phyloP scores from a whole-genome alignment of 2,888 invertebrate genomes.

The Bimastos eiseni region DNA sequence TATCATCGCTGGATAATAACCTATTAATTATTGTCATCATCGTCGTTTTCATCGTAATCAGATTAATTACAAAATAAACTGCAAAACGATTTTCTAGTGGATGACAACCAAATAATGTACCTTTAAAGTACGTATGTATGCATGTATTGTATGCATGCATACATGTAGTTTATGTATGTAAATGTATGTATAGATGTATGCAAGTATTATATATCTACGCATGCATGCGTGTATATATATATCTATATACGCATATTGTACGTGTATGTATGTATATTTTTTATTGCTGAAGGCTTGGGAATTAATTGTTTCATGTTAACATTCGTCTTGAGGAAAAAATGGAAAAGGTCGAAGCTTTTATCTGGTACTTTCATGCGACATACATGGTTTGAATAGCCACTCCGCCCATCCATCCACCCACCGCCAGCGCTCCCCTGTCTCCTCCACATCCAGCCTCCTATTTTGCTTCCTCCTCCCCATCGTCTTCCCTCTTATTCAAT shows the following conservation, averaged over 20 bases:
- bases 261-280: not conserved
- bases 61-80: too few species aligned
- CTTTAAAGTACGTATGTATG: too few species aligned
- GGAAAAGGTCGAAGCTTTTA: not conserved
- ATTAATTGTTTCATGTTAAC: not conserved
- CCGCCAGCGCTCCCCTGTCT: too few species aligned
- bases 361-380: not conserved
- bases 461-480: not conserved
- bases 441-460: not conserved
- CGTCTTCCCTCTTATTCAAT: not conserved
- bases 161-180: too few species aligned
- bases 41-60: too few species aligned
- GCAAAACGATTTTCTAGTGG: too few species aligned
- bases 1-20: not conserved
- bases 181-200: too few species aligned
- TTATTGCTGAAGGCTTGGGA: not conserved
- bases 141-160: too few species aligned
- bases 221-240: too few species aligned
- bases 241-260: too few species aligned
- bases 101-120: too few species aligned
- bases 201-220: too few species aligned
- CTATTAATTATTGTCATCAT: not conserved
- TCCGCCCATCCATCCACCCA: not conserved
- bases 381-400: not conserved
- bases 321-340: not conserved